A percentile compares a stretch with the other conserved stretches of the same genome.
Conservation (phyloP, 2,888 invertebrate genomes). For the Chrysolina americana region DNA sequence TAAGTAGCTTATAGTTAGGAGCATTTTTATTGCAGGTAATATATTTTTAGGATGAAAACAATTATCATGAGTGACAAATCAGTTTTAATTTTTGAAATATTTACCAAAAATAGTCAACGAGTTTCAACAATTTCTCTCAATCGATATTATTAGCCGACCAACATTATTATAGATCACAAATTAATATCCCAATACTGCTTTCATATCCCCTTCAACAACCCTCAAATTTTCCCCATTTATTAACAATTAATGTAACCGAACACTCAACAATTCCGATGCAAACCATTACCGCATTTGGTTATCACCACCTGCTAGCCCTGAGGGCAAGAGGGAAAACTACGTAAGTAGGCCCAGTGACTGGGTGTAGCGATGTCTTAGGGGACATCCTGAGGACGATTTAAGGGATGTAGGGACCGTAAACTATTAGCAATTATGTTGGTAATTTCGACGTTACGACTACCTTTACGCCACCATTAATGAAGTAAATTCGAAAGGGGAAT, state of each 20-base stretch:
- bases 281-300: slow-evolving; percentile 12
- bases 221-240: slow-evolving; percentile 2
- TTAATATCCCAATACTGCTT: background rate
- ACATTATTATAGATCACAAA: background rate
- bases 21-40: too few species aligned
- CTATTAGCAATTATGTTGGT: slow-evolving; percentile 54
- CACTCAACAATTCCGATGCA: slow-evolving; percentile 28
- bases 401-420: slow-evolving; percentile 43
- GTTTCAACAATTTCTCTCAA: too few species aligned
- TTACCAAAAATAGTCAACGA: too few species aligned
- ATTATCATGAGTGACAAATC: too few species aligned
- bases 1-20: too few species aligned
- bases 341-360: slow-evolving; percentile 16
- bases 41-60: too few species aligned
- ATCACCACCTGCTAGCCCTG: slow-evolving; percentile 10
- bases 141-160: background rate
- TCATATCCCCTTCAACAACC: background rate
- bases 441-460: slow-evolving; percentile 55
- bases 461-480: slow-evolving; percentile 48
- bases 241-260: slow-evolving; percentile 27
- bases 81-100: too few species aligned
- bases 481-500: slow-evolving; percentile 36
- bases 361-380: slow-evolving; percentile 37
- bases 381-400: slow-evolving; percentile 41
- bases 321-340: slow-evolving; percentile 7